Percentiles rank a stretch among this genome's conserved stretches.
These are phyloP conservation scores for Astropecten irregularis DNA, from an alignment of 53 echinoderm and acorn worm species.

Conservation along the genomic window DNA sequence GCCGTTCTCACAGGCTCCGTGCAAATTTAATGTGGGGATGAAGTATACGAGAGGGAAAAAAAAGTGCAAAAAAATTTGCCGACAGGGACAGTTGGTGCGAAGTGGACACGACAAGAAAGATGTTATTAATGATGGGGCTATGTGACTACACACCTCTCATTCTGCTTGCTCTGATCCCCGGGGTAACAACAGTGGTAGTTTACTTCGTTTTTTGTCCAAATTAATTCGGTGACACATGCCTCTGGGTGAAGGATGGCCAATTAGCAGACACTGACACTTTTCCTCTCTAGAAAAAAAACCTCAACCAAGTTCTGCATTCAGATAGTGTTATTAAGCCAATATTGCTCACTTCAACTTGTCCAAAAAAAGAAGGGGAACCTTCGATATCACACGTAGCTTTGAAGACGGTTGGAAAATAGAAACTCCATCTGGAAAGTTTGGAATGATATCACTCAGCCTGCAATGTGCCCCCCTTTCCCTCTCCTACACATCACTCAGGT, in stretches of 20 bases:
- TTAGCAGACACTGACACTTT: slow-evolving; percentile 19
- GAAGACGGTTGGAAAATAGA: too few relatives aligned
- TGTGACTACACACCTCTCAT: slow-evolving; percentile 1
- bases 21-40: slow-evolving; percentile 7
- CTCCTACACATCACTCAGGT: too few relatives aligned
- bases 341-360: too few relatives aligned
- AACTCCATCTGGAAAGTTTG: slow-evolving; percentile 20
- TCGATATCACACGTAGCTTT: too few relatives aligned
- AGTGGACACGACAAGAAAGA: neutral
- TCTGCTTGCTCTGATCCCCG: neutral
- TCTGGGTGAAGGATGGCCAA: slow-evolving; percentile 44
- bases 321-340: too few relatives aligned
- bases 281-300: too few relatives aligned
- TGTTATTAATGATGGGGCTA: slow-evolving; percentile 7
- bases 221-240: slow-evolving; percentile 44
- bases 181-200: neutral
- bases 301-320: too few relatives aligned
- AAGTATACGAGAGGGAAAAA: too few relatives aligned
- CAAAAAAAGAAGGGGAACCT: too few relatives aligned
- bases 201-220: slow-evolving; percentile 36
- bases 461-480: neutral
- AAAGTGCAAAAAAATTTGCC: slow-evolving; percentile 3
- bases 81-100: neutral
- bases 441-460: neutral
- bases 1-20: too few relatives aligned